These are phyloP conservation scores for Clamator glandarius DNA, from an alignment of 2,797 vertebrate genomes.

Conservation along the genomic window DNA sequence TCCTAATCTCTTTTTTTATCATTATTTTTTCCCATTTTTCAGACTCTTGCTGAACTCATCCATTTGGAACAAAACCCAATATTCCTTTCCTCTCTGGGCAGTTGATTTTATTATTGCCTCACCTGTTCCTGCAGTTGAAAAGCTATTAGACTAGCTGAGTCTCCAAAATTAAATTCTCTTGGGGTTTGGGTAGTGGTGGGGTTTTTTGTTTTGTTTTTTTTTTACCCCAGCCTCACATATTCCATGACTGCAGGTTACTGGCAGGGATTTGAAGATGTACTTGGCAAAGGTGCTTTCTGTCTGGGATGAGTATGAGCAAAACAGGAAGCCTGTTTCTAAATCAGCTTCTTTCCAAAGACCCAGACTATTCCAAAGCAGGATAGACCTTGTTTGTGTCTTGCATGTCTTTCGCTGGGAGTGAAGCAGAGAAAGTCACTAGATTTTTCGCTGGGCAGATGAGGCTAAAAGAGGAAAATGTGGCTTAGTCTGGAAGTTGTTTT, in stretches of 20 bases:
- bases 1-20: neutral
- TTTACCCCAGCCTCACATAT: neutral
- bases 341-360: neutral
- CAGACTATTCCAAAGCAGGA: neutral
- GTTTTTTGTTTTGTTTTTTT: neutral
- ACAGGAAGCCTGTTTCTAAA: constrained; percentile 2
- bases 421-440: neutral
- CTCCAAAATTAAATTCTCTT: constrained; percentile 55
- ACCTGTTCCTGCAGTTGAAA: constrained; percentile 44
- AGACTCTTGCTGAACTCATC: constrained; percentile 57
- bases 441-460: neutral
- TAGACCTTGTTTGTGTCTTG: neutral
- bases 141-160: constrained; percentile 7
- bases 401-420: neutral
- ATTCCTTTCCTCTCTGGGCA: constrained; percentile 64
- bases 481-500: neutral
- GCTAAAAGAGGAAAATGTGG: neutral
- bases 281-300: constrained; percentile 36
- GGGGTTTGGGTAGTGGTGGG: neutral
- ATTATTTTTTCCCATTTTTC: neutral
- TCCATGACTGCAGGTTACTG: constrained; percentile 42
- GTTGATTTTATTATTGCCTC: constrained; percentile 56
- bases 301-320: constrained; percentile 28
- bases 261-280: neutral
- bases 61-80: constrained; percentile 57